Evolutionary conservation across 1,140 invertebrate genomes (phyloP).

Genomic region (Scaptomyza hsui): DNA sequence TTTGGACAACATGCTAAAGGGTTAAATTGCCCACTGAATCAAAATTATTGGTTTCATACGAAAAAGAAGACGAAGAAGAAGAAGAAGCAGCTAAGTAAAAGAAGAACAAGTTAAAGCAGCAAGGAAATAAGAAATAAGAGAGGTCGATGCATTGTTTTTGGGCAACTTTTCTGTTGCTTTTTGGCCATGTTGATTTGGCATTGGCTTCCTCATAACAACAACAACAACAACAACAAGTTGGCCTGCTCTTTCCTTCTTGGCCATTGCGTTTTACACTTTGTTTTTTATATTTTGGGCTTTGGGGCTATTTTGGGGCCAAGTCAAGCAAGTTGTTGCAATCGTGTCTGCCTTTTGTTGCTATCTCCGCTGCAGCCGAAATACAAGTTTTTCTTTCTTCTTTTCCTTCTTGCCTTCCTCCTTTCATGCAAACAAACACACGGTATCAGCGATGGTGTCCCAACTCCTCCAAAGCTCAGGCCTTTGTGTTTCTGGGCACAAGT

Average conservation of each 20-base stretch:
- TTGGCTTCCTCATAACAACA: constrained; percentile 37
- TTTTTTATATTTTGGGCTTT: constrained; percentile 50
- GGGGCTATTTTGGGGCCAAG: constrained; percentile 38
- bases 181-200: constrained; percentile 33
- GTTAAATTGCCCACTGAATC: constrained; percentile 84
- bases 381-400: constrained; percentile 65
- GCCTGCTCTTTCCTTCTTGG: constrained; percentile 49
- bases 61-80: constrained; percentile 25
- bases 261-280: constrained; percentile 63
- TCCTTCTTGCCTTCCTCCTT: too few relatives aligned
- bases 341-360: constrained; percentile 60
- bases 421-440: constrained; percentile 62
- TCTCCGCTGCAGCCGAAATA: constrained; percentile 56
- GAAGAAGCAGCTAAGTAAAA: constrained; percentile 29
- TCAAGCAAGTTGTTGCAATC: constrained; percentile 23
- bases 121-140: constrained; percentile 24
- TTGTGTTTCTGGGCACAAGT: constrained; percentile 28
- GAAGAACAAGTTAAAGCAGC: constrained; percentile 21
- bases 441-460: constrained; percentile 65
- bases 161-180: constrained; percentile 34
- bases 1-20: constrained; percentile 80
- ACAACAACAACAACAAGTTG: constrained; percentile 15
- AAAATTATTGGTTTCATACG: constrained; percentile 82
- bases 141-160: constrained; percentile 74
- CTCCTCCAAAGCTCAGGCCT: constrained; percentile 10